A percentile compares a stretch with the other conserved stretches of the same genome.
Conservation (phyloP, 1,140 invertebrate genomes). For the Wasmannia auropunctata region DNA sequence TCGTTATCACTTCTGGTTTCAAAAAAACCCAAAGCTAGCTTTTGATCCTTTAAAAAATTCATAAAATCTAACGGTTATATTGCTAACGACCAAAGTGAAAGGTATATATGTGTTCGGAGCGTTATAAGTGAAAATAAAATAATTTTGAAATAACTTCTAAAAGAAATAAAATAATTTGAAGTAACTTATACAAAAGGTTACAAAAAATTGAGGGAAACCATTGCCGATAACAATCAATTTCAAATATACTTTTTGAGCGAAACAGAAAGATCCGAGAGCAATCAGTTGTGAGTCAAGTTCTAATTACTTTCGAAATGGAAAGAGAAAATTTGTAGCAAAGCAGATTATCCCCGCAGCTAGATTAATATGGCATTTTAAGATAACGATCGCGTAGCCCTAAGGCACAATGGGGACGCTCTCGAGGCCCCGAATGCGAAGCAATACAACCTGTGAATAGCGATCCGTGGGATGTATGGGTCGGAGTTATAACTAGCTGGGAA, state of each 20-base stretch:
- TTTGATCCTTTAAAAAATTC: conserved; percentile 14
- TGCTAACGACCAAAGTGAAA: not conserved
- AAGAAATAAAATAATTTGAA: not conserved
- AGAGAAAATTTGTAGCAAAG: conserved; percentile 48
- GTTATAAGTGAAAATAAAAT: not conserved
- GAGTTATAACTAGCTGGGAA: conserved; percentile 77
- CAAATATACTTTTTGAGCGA: not conserved
- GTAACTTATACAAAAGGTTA: not conserved
- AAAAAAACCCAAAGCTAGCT: not conserved
- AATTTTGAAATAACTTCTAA: not conserved
- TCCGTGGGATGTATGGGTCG: conserved; percentile 52
- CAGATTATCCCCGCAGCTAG: conserved; percentile 25
- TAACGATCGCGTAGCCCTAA: conserved; percentile 56
- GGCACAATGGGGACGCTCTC: conserved; percentile 50
- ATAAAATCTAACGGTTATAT: conserved; percentile 10
- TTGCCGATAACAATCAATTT: not conserved
- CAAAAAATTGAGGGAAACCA: not conserved
- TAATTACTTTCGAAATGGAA: conserved; percentile 30
- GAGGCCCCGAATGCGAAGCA: conserved; percentile 32
- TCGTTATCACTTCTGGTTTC: conserved; percentile 43
- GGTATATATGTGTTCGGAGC: not conserved
- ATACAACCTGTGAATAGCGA: conserved; percentile 38
- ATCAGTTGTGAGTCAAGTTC: not conserved
- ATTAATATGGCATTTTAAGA: conserved; percentile 58
- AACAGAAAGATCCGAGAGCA: not conserved